Conservation (phyloP, 2,113 vertebrate species). For the Cyprinodon brontotheroides region DNA sequence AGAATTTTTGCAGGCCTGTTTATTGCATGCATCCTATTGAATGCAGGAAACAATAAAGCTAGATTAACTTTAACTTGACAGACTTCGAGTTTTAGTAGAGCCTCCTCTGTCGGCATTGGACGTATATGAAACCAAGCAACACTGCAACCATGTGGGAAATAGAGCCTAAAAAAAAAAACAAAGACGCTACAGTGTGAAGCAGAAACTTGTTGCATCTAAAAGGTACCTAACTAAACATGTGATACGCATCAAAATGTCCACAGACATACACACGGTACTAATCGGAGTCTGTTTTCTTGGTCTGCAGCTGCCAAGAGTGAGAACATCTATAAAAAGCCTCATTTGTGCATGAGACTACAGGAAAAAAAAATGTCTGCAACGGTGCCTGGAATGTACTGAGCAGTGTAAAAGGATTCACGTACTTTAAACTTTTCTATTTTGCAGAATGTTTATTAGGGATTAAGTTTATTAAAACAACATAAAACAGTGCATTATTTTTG, state of each 20-base stretch:
- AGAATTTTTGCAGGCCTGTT: constrained; percentile 5
- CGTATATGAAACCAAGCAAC: neutral
- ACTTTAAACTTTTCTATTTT: too few species aligned
- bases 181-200: neutral
- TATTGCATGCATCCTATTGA: neutral
- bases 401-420: too few species aligned
- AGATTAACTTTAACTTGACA: constrained; percentile 1
- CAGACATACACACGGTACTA: neutral
- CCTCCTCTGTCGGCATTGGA: neutral
- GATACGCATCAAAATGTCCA: neutral
- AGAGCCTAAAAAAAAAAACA: neutral
- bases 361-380: neutral
- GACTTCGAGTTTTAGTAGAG: neutral
- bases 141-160: neutral
- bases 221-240: neutral
- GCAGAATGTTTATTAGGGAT: too few species aligned
- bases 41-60: constrained; percentile 4
- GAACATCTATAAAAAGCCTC: neutral
- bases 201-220: neutral
- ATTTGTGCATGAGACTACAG: neutral
- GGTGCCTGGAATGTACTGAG: too few species aligned
- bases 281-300: neutral
- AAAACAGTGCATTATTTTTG: too few species aligned
- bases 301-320: neutral
- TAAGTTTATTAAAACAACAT: too few species aligned